Evolutionary conservation across 2,888 invertebrate species (phyloP), one percentile per base, ranked within the genome.

Genomic region (Tiliacea aurago): DNA sequence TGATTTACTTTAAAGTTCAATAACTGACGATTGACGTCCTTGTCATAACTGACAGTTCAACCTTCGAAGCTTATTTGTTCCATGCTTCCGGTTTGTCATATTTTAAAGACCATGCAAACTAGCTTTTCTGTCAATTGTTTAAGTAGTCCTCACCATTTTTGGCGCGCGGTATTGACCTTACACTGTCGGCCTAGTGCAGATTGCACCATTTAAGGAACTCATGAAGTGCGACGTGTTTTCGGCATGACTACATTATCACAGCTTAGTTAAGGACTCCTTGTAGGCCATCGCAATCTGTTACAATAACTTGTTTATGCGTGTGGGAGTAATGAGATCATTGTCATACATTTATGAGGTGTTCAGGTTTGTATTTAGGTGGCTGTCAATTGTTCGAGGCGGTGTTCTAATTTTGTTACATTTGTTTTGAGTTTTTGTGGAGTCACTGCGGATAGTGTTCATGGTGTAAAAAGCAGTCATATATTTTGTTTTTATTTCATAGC

Each of bases 271-370:
- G 81, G 74, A 72, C 68, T 71, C 33, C 49, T 64, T 70, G 80
- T 84, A 84, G 81, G 86, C 84, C 78, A 78, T 81, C 80, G 70
- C 76, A 82, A 81, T 66, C 51, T 73, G 64, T 51, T 70, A 83
- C 80, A 84, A 76, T 82, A 76, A 80, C 79, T 66, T 79, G 79
- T 81, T 84, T 80, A 78, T 73, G 61, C 53, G 84, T 83, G 92
- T 92, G 87, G 92, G 92, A 62, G 90, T 86, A 92, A 92, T 92
- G 92, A 92, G 89, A 91, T 91, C 92, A 92, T 90, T 89, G 89
- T 87, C 78, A 73, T 72, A 75, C 56, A 66, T 70, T 76, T 72
- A 69, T 78, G 73, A 70, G 59, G 76, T 74, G 45, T 66, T 73
- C 68, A n/a, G 33, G 61, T 70, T 69, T 74, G 53, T 71, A 71